Conservation (phyloP, 2,888 invertebrate genomes). For the Eumerus sabulonum region DNA sequence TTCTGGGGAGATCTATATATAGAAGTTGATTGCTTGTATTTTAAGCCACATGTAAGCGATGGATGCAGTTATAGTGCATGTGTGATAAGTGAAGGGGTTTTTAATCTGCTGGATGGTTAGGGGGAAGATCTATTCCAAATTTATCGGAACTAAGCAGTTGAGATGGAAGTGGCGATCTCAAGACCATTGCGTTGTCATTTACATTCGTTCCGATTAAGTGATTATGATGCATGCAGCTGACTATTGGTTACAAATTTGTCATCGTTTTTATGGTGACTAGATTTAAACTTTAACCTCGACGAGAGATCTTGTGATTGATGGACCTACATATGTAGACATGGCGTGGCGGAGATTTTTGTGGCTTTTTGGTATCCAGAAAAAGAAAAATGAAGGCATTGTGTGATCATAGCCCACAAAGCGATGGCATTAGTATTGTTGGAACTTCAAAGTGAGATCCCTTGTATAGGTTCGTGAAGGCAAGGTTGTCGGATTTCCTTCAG, state of each 20-base stretch:
- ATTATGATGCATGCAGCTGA: conserved; percentile 9
- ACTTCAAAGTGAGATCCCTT: too few relatives aligned
- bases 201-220: not conserved
- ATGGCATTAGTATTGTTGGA: too few relatives aligned
- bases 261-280: conserved; percentile 14
- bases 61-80: conserved; percentile 36
- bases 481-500: too few relatives aligned
- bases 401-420: too few relatives aligned
- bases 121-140: conserved; percentile 14
- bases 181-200: conserved; percentile 24
- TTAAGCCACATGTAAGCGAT: conserved; percentile 29
- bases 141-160: conserved; percentile 39
- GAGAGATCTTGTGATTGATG: not conserved
- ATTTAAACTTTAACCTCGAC: conserved; percentile 4
- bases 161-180: conserved; percentile 33
- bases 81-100: conserved; percentile 56
- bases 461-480: too few relatives aligned
- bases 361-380: too few relatives aligned
- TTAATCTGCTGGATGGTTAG: conserved; percentile 6
- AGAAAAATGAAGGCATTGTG: too few relatives aligned
- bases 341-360: too few relatives aligned
- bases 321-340: too few relatives aligned
- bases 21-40: conserved; percentile 47
- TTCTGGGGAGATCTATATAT: conserved; percentile 35
- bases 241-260: conserved; percentile 19